phyloP scores from a whole-genome alignment of 1,140 invertebrate species.

The Heliconius melpomene region DNA sequence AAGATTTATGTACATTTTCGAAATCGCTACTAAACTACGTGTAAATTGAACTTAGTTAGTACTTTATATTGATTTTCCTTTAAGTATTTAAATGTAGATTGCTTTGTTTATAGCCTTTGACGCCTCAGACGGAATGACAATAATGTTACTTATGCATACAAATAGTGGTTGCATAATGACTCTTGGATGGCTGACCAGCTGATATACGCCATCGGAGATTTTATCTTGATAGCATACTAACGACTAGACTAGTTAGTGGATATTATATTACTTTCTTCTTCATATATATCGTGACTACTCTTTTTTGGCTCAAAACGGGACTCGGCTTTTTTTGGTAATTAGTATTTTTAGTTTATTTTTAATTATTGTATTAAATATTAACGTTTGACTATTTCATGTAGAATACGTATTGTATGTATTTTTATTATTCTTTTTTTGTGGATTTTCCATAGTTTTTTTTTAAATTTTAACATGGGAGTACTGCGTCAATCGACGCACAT shows the following conservation, averaged over 20 bases:
- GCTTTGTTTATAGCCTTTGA: conserved; percentile 18
- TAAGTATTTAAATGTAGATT: neutral
- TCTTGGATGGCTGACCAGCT: conserved; percentile 36
- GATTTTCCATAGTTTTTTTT: no score
- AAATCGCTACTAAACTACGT: neutral
- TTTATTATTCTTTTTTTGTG: no score
- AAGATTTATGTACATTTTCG: no score
- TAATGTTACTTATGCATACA: conserved; percentile 43
- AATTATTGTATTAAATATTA: no score
- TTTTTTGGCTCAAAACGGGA: no score
- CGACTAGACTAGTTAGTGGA: neutral
- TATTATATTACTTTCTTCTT: neutral
- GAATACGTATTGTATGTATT: no score
- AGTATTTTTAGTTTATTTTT: no score
- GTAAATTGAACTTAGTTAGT: neutral
- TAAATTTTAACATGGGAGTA: no score
- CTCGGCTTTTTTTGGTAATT: no score
- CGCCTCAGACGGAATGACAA: conserved; percentile 20
- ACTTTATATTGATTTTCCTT: neutral
- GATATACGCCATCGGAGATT: conserved; percentile 2
- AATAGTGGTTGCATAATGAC: conserved; percentile 44
- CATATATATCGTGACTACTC: no score
- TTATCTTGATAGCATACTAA: conserved; percentile 11
- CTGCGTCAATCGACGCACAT: no score
- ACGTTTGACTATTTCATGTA: no score